phyloP scores from a whole-genome alignment of 2,113 vertebrate species.

The Bambusicola thoracicus region DNA sequence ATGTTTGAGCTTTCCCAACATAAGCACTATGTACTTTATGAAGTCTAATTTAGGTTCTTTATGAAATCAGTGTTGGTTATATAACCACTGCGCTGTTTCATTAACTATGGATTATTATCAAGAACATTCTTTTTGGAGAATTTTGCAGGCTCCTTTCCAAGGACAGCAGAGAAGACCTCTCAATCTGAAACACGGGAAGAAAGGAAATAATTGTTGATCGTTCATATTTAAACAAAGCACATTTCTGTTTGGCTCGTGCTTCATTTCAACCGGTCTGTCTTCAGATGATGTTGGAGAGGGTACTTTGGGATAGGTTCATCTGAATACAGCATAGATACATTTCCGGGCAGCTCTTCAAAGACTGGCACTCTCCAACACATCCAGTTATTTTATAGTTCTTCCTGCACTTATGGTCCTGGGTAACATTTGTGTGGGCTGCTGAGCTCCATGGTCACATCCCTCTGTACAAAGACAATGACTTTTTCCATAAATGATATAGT shows the following conservation, averaged over 20 bases:
- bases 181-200: neutral
- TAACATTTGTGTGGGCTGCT: neutral
- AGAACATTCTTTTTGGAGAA: conserved; percentile 34
- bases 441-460: neutral
- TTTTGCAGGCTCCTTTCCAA: conserved; percentile 42
- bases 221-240: conserved; percentile 5
- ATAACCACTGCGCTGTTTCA: conserved; percentile 39
- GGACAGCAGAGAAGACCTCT: neutral
- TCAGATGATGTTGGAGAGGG: neutral
- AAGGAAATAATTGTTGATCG: conserved; percentile 20
- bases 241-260: neutral
- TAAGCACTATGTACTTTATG: conserved; percentile 17
- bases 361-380: neutral
- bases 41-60: conserved; percentile 50
- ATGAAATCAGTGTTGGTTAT: conserved; percentile 53
- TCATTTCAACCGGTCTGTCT: neutral
- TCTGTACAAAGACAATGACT: neutral
- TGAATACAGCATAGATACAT: neutral
- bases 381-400: neutral
- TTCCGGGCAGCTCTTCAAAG: neutral
- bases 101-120: conserved; percentile 60
- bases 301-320: neutral
- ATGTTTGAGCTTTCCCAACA: conserved; percentile 46
- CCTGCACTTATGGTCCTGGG: neutral
- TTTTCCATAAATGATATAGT: neutral